Conservation (phyloP, 1,140 invertebrate genomes). For the Aphaenogaster rudis region DNA sequence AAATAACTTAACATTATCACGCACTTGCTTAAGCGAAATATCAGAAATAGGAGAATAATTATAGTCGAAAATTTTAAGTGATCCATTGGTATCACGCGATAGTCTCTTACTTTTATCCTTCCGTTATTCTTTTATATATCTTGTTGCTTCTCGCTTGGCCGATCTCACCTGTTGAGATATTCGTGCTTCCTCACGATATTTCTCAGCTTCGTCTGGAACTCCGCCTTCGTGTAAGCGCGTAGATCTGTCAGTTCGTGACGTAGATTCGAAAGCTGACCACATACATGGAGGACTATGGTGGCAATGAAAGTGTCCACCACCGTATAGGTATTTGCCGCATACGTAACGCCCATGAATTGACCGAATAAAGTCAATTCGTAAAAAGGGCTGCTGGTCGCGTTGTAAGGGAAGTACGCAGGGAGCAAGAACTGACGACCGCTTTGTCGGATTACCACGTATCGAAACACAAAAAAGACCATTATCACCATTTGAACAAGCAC, state of each 20-base stretch:
- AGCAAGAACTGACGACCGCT: conserved; percentile 39
- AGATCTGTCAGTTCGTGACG: not conserved
- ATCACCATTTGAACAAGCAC: not conserved
- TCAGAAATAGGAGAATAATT: not conserved
- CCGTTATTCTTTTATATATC: not conserved
- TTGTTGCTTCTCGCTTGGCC: not conserved
- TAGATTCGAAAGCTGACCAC: conserved; percentile 83
- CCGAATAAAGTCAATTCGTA: conserved; percentile 85
- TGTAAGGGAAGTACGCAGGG: conserved; percentile 80
- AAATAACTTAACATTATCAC: not conserved
- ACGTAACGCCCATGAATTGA: conserved; percentile 82
- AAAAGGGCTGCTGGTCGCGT: conserved; percentile 81
- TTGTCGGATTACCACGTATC: not conserved
- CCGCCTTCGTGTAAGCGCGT: not conserved
- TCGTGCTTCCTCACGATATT: conserved; percentile 62
- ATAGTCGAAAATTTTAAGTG: not conserved
- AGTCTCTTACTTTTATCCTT: not conserved
- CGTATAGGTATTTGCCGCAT: conserved; percentile 84
- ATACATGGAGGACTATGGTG: conserved; percentile 85
- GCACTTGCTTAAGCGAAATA: not conserved
- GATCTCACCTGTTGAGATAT: conserved; percentile 68
- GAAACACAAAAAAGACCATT: not conserved
- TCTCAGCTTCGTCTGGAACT: not conserved
- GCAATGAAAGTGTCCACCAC: conserved; percentile 86
- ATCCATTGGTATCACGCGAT: not conserved